phyloP scores from a whole-genome alignment of 2,888 invertebrate species.

The Dusona sp. region DNA sequence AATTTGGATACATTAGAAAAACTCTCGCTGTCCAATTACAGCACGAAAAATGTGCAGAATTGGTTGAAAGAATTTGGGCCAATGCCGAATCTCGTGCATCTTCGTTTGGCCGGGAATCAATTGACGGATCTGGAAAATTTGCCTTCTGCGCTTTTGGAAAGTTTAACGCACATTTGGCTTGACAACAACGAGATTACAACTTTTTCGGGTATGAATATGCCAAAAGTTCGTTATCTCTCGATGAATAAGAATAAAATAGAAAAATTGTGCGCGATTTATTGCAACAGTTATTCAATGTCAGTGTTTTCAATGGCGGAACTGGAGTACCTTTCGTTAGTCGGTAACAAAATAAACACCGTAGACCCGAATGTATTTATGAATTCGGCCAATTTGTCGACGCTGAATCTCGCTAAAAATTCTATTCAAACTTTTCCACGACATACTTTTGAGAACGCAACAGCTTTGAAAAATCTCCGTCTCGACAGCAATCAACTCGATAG shows the following conservation, averaged over 20 bases:
- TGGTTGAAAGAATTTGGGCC: neutral
- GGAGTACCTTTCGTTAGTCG: conserved; percentile 19
- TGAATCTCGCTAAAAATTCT: conserved; percentile 15
- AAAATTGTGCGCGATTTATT: conserved; percentile 19
- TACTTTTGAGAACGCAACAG: conserved; percentile 16
- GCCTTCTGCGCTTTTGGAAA: neutral
- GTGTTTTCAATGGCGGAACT: neutral
- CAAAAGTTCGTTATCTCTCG: conserved; percentile 28
- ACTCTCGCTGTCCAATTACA: conserved; percentile 24
- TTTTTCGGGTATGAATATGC: neutral
- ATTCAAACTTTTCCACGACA: neutral
- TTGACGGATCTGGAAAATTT: neutral
- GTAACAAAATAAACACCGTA: neutral
- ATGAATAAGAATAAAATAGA: conserved; percentile 22
- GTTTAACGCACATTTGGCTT: conserved; percentile 24
- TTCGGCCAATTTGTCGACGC: neutral
- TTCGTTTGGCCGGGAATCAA: neutral
- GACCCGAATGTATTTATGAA: neutral
- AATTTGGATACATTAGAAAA: too few relatives aligned
- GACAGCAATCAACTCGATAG: neutral
- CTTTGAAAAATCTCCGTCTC: conserved; percentile 1
- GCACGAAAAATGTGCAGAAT: neutral
- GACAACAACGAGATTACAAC: conserved; percentile 8
- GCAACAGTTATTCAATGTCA: conserved; percentile 19
- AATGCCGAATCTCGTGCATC: conserved; percentile 3